Evolutionary conservation across 1,140 invertebrate genomes (phyloP).

Genomic region (Ceratina calcarata): DNA sequence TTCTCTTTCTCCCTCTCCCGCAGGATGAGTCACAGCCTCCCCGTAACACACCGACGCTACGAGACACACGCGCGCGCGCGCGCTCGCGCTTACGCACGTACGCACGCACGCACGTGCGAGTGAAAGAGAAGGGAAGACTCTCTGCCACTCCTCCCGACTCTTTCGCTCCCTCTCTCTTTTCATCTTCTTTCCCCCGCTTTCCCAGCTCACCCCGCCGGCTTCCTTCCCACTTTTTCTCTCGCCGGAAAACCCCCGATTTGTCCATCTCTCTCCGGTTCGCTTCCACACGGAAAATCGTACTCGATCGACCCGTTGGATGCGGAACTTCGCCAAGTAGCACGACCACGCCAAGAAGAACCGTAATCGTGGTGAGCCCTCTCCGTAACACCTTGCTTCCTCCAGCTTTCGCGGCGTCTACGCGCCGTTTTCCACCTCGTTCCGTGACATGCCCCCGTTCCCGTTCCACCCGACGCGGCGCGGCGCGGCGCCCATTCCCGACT

Average conservation of each 20-base stretch:
- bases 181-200: neutral
- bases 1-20: slow-evolving; percentile 71
- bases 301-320: slow-evolving; percentile 73
- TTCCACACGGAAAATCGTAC: slow-evolving; percentile 67
- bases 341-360: slow-evolving; percentile 20
- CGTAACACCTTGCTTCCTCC: slow-evolving; percentile 55
- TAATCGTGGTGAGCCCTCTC: neutral
- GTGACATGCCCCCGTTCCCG: neutral
- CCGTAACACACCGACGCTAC: slow-evolving; percentile 61
- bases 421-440: slow-evolving; percentile 47
- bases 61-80: slow-evolving; percentile 53
- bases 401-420: slow-evolving; percentile 64
- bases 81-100: slow-evolving; percentile 50
- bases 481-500: neutral
- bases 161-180: neutral
- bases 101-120: slow-evolving; percentile 36
- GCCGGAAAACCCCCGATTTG: neutral
- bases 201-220: no score
- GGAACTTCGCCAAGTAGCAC: slow-evolving; percentile 44
- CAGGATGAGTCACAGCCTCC: slow-evolving; percentile 81
- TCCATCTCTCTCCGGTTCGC: neutral
- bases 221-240: no score
- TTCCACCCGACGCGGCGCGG: neutral
- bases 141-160: neutral
- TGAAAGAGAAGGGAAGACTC: neutral